These are phyloP conservation scores for Chaetophractus vellerosus DNA, from an alignment of 2,797 vertebrate genomes.

Conservation along the genomic window DNA sequence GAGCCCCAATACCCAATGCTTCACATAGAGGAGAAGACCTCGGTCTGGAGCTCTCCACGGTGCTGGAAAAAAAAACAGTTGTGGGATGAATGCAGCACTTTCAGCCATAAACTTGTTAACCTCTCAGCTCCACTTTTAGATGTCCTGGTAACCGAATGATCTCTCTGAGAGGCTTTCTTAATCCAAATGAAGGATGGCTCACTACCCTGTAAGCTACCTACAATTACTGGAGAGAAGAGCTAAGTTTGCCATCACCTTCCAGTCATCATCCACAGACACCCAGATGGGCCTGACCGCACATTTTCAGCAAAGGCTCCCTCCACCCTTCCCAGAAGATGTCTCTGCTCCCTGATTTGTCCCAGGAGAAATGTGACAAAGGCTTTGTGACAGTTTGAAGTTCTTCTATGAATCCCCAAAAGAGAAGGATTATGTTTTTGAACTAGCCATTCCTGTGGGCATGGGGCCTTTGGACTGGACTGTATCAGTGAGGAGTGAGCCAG, in stretches of 20 bases:
- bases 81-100: fast-evolving
- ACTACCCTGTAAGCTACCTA: background rate
- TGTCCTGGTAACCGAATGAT: background rate
- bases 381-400: too few species aligned
- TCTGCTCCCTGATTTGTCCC: background rate
- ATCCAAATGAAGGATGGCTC: background rate
- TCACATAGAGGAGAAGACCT: fast-evolving
- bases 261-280: background rate
- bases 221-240: background rate
- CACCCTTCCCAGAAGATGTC: background rate
- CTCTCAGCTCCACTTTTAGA: background rate
- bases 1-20: fast-evolving
- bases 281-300: background rate
- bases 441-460: too few species aligned
- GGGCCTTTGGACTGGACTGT: too few species aligned
- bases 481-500: too few species aligned
- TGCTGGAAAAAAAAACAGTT: background rate
- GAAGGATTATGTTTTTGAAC: too few species aligned
- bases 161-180: background rate
- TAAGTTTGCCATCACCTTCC: background rate
- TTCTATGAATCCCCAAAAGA: too few species aligned
- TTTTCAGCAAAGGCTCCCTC: background rate
- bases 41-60: background rate
- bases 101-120: fast-evolving
- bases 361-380: background rate